These are phyloP conservation scores for Drosophila rellima DNA, from an alignment of 2,888 invertebrate genomes.

Conservation along the genomic window DNA sequence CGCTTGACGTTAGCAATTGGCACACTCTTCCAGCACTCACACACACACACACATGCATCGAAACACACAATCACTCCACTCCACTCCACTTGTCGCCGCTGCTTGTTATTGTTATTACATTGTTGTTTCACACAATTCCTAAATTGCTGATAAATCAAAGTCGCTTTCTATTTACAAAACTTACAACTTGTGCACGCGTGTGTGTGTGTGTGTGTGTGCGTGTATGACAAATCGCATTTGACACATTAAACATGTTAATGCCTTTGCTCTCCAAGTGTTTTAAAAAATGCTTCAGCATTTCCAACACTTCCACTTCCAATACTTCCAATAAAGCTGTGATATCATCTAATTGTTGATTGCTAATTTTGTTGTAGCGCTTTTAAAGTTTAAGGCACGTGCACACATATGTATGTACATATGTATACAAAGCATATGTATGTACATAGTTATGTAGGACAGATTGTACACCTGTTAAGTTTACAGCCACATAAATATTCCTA, in stretches of 20 bases:
- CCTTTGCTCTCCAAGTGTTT: constrained; percentile 3
- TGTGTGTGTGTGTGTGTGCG: constrained; percentile 8
- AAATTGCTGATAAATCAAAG: constrained; percentile 70
- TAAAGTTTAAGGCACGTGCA: constrained; percentile 25
- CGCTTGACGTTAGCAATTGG: constrained; percentile 59
- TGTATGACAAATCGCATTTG: constrained; percentile 28
- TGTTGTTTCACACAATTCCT: constrained; percentile 67
- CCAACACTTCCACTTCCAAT: constrained; percentile 1
- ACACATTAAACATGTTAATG: constrained; percentile 20
- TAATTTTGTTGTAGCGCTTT: constrained; percentile 3
- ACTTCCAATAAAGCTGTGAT: constrained; percentile 21
- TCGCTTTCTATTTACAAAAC: constrained; percentile 62
- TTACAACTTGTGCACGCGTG: constrained; percentile 39
- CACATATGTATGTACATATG: constrained; percentile 2
- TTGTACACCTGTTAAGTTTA: constrained; percentile 47
- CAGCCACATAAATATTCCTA: neutral
- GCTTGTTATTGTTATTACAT: constrained; percentile 29
- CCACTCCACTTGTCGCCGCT: constrained; percentile 26
- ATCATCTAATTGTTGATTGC: constrained; percentile 51
- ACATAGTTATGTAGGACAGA: constrained; percentile 25
- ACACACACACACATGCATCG: constrained; percentile 6
- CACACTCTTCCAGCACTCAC: constrained; percentile 52
- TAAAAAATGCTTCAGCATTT: constrained; percentile 4
- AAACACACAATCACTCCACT: constrained; percentile 10
- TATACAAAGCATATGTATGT: too few relatives aligned